Evolutionary conservation across 2,113 vertebrate genomes (phyloP).

Genomic region (Malurus elegans): DNA sequence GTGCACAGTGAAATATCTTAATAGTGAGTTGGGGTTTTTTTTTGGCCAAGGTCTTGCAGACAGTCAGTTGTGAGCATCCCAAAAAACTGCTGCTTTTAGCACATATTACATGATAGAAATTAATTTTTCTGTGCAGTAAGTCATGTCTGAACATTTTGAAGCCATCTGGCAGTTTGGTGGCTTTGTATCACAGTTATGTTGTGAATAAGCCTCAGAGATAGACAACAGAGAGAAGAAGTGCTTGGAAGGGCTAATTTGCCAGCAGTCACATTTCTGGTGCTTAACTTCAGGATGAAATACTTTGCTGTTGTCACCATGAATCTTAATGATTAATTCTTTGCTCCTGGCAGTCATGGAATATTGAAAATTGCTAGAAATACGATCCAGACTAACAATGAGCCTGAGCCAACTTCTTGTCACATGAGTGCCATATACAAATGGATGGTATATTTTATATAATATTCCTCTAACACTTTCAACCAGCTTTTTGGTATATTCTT

Average conservation of each 20-base stretch:
- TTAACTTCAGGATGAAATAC: not conserved
- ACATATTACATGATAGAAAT: not conserved
- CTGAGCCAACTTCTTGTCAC: not conserved
- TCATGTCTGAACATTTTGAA: not conserved
- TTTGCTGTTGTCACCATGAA: not conserved
- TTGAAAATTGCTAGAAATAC: constrained; percentile 16
- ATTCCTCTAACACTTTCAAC: not conserved
- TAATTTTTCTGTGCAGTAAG: not conserved
- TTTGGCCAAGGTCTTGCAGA: not conserved
- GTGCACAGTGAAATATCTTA: not conserved
- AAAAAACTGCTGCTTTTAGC: not conserved
- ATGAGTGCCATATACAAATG: not conserved
- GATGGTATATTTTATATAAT: not conserved
- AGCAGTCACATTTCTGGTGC: constrained; percentile 18
- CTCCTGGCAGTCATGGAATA: constrained; percentile 24
- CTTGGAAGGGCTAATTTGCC: not conserved
- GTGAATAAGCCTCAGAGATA: not conserved
- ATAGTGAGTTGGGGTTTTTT: fast-evolving
- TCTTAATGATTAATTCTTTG: constrained; percentile 38
- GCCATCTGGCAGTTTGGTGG: not conserved
- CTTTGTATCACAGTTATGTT: not conserved
- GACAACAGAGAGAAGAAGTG: not conserved
- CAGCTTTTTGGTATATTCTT: not conserved
- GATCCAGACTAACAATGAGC: not conserved
- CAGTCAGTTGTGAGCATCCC: not conserved